Base-by-base conservation (phyloP, 2,113 vertebrate species). In the Donacobius atricapilla region DNA sequence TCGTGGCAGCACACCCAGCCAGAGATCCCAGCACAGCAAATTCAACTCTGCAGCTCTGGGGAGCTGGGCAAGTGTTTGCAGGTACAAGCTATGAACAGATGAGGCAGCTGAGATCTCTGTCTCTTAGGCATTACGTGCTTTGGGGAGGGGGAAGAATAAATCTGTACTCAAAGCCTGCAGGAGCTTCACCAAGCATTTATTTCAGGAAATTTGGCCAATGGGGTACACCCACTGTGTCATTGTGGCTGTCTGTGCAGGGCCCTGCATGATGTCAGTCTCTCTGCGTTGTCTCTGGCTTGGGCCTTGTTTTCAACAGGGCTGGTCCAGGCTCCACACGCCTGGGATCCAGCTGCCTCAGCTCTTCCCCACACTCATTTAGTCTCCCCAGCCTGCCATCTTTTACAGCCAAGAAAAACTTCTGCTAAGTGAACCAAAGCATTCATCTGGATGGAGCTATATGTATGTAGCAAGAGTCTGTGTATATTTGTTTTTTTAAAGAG, bases 401-500 rank as follows among this genome's bases (percentile, higher is more conserved):
- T 87, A 79, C 93, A 95, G 89, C 94, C 94, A 96, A 96, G 91
- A 93, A 94, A 93, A 96, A 82, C 95, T 93, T 65, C 79, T 42
- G 91, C 89, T 92, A 92, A 97, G 89, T 90, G 93, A 96, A 94
- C 89, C 95, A 87, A 93, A 92, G 80, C 83, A 44, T 95, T 95
- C 95, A 90, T 94, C 86, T 97, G 93, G 83, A 78, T 94, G 89
- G 47, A 83, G 63, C 68, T 18, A 48, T 13, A 82, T 76, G 45
- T 61, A 21, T 50, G 63, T 35, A 85, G 60, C 5, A 7, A 47
- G 66, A 35, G 60, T 12, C 64, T 65, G 33, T 78, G 40, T 82
- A 11, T 83, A 4, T 83, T 40, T 63, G 51, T 65, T 89, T 87
- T 80, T 92, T 71, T 47, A 30, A 69, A 95, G 65, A 75, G 65